Base-by-base conservation (phyloP, 2,888 invertebrate species). In the Pyrgus malvae region DNA sequence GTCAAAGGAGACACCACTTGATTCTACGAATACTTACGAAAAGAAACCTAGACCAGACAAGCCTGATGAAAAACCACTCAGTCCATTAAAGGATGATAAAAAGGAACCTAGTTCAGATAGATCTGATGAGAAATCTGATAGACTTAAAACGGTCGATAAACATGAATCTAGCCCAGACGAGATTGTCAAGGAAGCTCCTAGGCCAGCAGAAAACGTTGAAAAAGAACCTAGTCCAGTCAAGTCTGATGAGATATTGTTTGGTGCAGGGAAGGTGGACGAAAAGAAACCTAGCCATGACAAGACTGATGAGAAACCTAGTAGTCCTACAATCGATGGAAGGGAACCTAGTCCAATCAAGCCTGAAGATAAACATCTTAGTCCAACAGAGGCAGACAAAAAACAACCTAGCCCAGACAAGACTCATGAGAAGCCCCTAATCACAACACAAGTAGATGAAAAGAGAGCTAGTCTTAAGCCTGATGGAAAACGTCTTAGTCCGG, bases 111-210 rank as follows among this genome's bases (percentile, higher is more conserved):
- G 59, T 23, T 51, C 57, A 1, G 19, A 49, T 0, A 37, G 60
- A 17, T 49, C 31, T 0, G 48, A 51, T 4, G 56, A 66, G 11
- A 16, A 14, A 35, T 8, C 11, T 8, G 8, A 8, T 1, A 35
- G 33, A 7, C 8, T 2, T 1, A 11, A 6, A 11, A 38, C n/a
- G 6, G 21, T 19, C 1, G 57, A 58, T 1, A 58, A 64, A 0
- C 64, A 58, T 7, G 29, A 16, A 3, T 42, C 50, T 0, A 66
- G 59, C 16, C 56, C 54, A 3, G 51, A 48, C 0, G 58, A 62
- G 12, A 16, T 35, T 0, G 17, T 16, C 0, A 44, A 59, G n/a
- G 5, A 57, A 58, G n/a, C 31, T 19, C 14, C 33, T 11, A 1
- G n/a, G n/a, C n/a, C n/a, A n/a, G n/a, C n/a, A n/a, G n/a, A n/a